Evolutionary conservation across 2,888 invertebrate species (phyloP).

Genomic region (Xanthorhoe designata): DNA sequence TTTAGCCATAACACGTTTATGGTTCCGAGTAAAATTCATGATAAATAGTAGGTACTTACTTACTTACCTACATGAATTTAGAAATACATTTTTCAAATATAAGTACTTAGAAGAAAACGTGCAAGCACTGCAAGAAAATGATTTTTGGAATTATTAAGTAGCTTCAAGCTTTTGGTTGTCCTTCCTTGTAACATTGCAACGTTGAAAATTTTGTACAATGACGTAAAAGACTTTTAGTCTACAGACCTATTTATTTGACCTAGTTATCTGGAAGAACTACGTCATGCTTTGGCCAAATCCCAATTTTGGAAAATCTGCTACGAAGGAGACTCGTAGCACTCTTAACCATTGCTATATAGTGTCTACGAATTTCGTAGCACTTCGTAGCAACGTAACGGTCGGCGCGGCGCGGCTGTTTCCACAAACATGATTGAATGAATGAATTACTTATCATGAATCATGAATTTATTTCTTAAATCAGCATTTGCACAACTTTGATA

Average conservation of each 20-base stretch:
- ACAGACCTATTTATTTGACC: slow-evolving; percentile 69
- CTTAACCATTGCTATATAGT: slow-evolving; percentile 38
- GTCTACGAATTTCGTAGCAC: slow-evolving; percentile 44
- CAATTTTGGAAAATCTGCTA: slow-evolving; percentile 65
- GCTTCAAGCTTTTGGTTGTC: neutral
- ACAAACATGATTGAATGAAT: no score
- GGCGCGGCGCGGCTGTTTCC: no score
- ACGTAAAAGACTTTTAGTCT: slow-evolving; percentile 47
- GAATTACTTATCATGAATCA: no score
- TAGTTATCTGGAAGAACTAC: slow-evolving; percentile 67
- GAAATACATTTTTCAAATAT: no score
- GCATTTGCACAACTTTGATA: no score
- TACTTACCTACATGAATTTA: no score
- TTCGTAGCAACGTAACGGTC: slow-evolving; percentile 31
- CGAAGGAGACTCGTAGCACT: slow-evolving; percentile 44
- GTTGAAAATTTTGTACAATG: slow-evolving; percentile 44
- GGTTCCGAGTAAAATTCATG: no score
- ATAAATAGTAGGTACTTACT: no score
- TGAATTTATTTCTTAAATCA: no score
- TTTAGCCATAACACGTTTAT: no score
- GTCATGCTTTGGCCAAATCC: slow-evolving; percentile 73
- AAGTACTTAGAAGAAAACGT: no score
- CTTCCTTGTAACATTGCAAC: slow-evolving; percentile 14
- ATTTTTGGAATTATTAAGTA: neutral
- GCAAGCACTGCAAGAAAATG: neutral